phyloP scores from a whole-genome alignment of 2,888 invertebrate genomes.

The Chloroclysta siterata region DNA sequence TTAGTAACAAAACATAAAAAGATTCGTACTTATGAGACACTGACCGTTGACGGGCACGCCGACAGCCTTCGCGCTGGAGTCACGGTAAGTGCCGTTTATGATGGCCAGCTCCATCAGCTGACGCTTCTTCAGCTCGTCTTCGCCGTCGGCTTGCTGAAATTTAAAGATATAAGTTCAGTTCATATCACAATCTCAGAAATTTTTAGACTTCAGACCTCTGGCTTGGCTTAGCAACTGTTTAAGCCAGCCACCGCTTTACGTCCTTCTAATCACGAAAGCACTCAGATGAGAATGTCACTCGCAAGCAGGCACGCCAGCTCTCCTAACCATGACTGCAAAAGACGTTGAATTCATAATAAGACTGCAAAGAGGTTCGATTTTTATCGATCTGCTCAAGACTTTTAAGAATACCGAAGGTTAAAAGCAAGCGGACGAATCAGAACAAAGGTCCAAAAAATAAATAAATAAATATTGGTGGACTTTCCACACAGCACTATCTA shows the following conservation, averaged over 20 bases:
- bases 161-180: conserved; percentile 7
- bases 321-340: too few species aligned
- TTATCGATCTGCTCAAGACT: background rate
- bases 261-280: too few species aligned
- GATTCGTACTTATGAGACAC: conserved; percentile 84
- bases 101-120: conserved; percentile 99
- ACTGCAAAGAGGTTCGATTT: too few species aligned
- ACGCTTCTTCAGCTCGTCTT: conserved; percentile 99
- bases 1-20: conserved; percentile 83
- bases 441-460: background rate
- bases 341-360: too few species aligned
- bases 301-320: too few species aligned
- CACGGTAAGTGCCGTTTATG: conserved; percentile 99
- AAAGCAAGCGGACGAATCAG: background rate
- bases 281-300: too few species aligned
- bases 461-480: too few species aligned
- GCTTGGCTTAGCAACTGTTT: too few species aligned
- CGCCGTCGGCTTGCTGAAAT: conserved; percentile 98
- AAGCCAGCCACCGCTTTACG: too few species aligned
- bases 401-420: background rate
- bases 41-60: conserved; percentile 90
- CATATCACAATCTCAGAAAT: too few species aligned
- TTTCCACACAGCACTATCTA: too few species aligned
- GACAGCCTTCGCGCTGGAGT: conserved; percentile 95
- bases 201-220: too few species aligned